Percentiles rank a stretch among this genome's conserved stretches.
Conservation (phyloP, 2,113 vertebrate genomes). For the Harpagus bidentatus region DNA sequence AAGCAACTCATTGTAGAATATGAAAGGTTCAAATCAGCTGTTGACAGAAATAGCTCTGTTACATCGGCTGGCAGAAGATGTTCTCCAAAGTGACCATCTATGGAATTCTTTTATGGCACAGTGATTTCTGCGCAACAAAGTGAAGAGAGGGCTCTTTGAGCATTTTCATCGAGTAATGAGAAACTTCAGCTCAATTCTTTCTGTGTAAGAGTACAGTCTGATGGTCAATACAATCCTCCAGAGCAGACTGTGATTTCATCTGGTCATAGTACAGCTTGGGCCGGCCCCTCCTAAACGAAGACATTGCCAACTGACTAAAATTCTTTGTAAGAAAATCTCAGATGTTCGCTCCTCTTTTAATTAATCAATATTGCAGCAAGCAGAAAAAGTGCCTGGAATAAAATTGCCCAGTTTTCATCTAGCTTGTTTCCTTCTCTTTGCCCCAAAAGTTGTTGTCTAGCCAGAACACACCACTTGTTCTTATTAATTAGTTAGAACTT, state of each 20-base stretch:
- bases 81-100: neutral
- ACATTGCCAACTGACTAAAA: neutral
- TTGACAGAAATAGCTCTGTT: neutral
- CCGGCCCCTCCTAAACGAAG: too few relatives aligned
- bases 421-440: neutral
- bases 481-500: neutral
- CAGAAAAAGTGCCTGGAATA: neutral
- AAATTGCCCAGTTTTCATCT: neutral
- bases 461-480: neutral
- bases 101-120: neutral
- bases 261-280: neutral
- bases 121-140: neutral
- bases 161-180: neutral
- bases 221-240: neutral
- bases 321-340: constrained; percentile 34
- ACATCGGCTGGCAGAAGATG: neutral
- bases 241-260: neutral
- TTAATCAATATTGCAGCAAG: neutral
- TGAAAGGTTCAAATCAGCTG: neutral
- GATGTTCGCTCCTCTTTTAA: constrained; percentile 16
- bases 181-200: neutral
- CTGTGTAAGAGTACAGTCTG: neutral
- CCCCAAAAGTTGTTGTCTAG: neutral
- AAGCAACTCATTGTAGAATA: neutral
- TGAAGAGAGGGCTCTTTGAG: neutral